Percentiles rank a stretch among this genome's conserved stretches.
These are phyloP conservation scores for Leiothrix lutea DNA, from an alignment of 2,113 vertebrate species.

Conservation along the genomic window DNA sequence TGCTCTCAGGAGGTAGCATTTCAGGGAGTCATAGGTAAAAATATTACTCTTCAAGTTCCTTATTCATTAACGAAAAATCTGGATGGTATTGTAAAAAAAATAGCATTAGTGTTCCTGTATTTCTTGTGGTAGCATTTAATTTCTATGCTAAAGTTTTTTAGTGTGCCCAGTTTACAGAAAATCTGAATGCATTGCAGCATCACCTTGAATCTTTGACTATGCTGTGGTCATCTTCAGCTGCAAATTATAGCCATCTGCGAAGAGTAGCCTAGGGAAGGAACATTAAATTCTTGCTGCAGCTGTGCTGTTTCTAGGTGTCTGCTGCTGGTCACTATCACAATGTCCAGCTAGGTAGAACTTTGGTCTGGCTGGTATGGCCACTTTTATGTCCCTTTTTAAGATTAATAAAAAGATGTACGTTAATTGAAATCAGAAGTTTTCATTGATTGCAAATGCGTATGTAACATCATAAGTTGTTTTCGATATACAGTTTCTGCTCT, in stretches of 20 bases:
- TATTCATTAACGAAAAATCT: not conserved
- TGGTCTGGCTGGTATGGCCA: not conserved
- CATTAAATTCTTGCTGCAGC: not conserved
- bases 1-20: not conserved
- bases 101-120: not conserved
- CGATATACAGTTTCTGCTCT: accelerated
- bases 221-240: not conserved
- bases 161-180: not conserved
- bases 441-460: accelerated
- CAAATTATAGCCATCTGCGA: not conserved
- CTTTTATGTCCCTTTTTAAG: not conserved
- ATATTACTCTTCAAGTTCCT: not conserved
- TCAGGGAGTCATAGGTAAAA: not conserved
- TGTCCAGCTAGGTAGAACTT: not conserved
- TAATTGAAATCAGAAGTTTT: not conserved
- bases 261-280: not conserved
- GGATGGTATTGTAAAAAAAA: not conserved
- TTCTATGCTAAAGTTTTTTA: not conserved
- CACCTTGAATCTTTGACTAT: not conserved
- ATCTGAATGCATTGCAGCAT: not conserved
- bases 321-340: not conserved
- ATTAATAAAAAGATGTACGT: not conserved
- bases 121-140: not conserved
- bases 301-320: not conserved
- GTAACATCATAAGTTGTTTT: not conserved